Percentiles rank a stretch among this genome's conserved stretches.
phyloP scores from a whole-genome alignment of 1,140 invertebrate genomes.

The Trichomalopsis sarcophagae region DNA sequence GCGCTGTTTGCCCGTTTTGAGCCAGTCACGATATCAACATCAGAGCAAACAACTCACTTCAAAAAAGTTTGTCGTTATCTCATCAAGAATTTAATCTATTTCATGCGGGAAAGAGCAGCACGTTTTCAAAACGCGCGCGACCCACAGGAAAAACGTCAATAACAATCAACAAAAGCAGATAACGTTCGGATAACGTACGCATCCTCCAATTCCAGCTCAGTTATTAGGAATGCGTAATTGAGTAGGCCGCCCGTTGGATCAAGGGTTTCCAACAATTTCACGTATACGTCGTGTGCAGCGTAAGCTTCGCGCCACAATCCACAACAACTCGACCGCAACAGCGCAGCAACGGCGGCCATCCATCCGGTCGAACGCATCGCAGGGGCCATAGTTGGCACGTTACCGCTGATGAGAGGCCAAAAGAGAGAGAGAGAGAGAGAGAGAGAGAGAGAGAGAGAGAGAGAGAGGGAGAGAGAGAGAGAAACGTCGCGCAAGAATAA shows the following conservation, averaged over 20 bases:
- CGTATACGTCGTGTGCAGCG: too few relatives aligned
- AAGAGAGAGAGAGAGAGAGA: neutral
- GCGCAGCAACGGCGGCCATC: neutral
- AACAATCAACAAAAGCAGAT: too few relatives aligned
- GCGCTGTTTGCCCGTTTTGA: too few relatives aligned
- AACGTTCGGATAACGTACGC: too few relatives aligned
- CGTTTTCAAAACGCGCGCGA: too few relatives aligned
- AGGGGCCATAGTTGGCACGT: slow-evolving; percentile 44
- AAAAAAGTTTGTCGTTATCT: too few relatives aligned
- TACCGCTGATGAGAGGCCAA: slow-evolving; percentile 17
- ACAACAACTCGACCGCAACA: neutral
- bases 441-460: neutral
- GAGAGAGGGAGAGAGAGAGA: neutral
- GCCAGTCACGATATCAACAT: too few relatives aligned
- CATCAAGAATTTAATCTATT: too few relatives aligned
- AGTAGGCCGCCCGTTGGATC: neutral
- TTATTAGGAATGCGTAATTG: slow-evolving; percentile 1
- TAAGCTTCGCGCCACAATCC: neutral
- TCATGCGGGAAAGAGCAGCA: too few relatives aligned
- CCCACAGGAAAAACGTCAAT: too few relatives aligned
- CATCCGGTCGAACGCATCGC: slow-evolving; percentile 11
- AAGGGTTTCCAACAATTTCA: slow-evolving; percentile 1
- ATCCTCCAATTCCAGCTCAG: neutral
- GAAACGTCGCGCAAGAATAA: slow-evolving; percentile 8
- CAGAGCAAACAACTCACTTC: too few relatives aligned